Base-by-base conservation (phyloP, 2,113 vertebrate species). In the Hassar affinis region DNA sequence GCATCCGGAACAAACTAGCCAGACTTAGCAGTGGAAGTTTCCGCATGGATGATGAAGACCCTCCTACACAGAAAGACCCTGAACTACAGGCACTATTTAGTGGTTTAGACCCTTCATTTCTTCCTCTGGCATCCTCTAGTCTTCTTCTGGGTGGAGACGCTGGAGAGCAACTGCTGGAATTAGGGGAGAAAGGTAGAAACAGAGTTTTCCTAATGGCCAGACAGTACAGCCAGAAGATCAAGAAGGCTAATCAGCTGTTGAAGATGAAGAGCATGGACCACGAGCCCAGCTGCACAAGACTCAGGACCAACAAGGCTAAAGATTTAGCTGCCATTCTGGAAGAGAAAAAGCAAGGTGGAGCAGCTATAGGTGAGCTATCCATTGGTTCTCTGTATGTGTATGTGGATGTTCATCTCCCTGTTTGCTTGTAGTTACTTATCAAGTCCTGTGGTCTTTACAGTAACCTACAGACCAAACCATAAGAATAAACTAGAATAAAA, bases 171-270 rank as follows among this genome's bases (percentile, higher is more conserved):
- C 90, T 94, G 6, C 15, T 93, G 82, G 96, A 95, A 0, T 87
- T 91, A 59, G 88, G 86, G 27, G 98, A 99, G 81, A 97, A 95
- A 90, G 95, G 94, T 3, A 97, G 95, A 86, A 98, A 94, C 89
- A 94, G 95, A 47, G 98, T 99, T 72, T 98, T 98, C 86, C 90
- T 96, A 81, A 99, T 99, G 98, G 98, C 98, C 3, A 94, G 97
- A 56, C 97, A 99, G 72, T 99, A 99, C 82, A 99, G 97, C 87
- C 97, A 99, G 92, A 99, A 99, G 93, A 98, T 99, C 88, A 99
- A 97, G 93, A 98, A 95, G 88, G 96, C 97, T 77, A 99, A 99
- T 82, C 97, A 98, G 80, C 95, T 99, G 88, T 91, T 99, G 85
- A 97, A 97, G 89, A 96, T 97, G 92, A 97, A 92, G 90, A 97